Evolutionary conservation across 1,140 invertebrate species (phyloP).

Genomic region (Rhopalosiphum maidis): DNA sequence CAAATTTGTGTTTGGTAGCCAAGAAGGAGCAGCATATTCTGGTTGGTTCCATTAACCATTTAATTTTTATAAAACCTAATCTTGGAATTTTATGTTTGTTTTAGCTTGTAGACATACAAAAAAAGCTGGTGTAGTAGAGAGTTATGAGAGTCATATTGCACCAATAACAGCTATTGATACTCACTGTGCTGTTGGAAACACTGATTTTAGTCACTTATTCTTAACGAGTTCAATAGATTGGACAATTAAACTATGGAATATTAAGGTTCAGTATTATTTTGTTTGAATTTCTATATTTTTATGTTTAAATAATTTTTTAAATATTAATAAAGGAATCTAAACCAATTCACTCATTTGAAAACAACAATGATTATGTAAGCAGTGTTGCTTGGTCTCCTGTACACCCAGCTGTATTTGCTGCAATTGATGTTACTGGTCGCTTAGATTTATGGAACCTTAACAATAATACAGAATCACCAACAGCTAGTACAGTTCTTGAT

Average conservation of each 20-base stretch:
- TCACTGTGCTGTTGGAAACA: slow-evolving; percentile 83
- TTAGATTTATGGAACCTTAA: slow-evolving; percentile 97
- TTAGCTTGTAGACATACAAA: slow-evolving; percentile 89
- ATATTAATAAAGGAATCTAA: slow-evolving; percentile 76
- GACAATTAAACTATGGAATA: slow-evolving; percentile 97
- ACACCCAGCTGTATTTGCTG: slow-evolving; percentile 95
- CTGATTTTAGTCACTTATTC: slow-evolving; percentile 96
- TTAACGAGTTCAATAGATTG: slow-evolving; percentile 97
- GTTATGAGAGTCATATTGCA: slow-evolving; percentile 92
- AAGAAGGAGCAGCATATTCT: slow-evolving; percentile 94
- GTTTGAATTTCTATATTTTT: neutral
- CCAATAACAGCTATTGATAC: slow-evolving; percentile 92
- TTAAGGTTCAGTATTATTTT: slow-evolving; percentile 72
- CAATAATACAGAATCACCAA: slow-evolving; percentile 94
- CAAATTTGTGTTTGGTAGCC: slow-evolving; percentile 95
- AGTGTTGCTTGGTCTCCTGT: slow-evolving; percentile 98
- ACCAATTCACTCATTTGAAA: slow-evolving; percentile 96
- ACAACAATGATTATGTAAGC: slow-evolving; percentile 96
- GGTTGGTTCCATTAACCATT: slow-evolving; percentile 65
- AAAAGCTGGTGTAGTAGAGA: slow-evolving; percentile 89
- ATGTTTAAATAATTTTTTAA: neutral
- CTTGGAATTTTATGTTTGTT: neutral
- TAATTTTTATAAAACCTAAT: neutral
- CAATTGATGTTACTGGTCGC: slow-evolving; percentile 90
- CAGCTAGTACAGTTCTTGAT: slow-evolving; percentile 82